Base-by-base conservation (phyloP, 2,113 vertebrate genomes). In the Strigops habroptila region DNA sequence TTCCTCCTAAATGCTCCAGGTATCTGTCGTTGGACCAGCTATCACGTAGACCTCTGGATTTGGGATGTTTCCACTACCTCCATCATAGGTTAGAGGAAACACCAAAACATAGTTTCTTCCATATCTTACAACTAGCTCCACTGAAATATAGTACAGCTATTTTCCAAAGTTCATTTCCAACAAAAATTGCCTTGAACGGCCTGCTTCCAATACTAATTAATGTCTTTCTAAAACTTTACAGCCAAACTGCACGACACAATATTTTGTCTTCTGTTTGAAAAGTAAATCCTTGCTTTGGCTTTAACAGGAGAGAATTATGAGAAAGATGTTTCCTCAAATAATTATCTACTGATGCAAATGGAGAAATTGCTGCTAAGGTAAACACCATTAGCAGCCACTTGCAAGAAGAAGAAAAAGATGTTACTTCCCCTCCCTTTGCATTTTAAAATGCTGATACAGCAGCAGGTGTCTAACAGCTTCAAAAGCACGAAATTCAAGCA, bases 361-460 rank as follows among this genome's bases (percentile, higher is more conserved):
- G 27, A 93, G 44, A 90, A 88, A 75, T 64, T 88, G 37, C 18
- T 67, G 8, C 30, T 60, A 67, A 88, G 51, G n/a, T 90, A 68
- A 82, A 71, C 16, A 57, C 48, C 6, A 74, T 69, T 46, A 68
- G 12, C 43, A 86, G 37, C 18, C 27, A n/a, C 27, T 77, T 86
- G 11, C 28, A 23, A 94, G 22, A 62, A 69, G 51, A 59, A 84
- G 24, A 69, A 82, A 91, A 93, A 93, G 51, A 28, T 24, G 5
- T 25, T 57, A 27, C 80, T 90, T 77, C 23, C 12, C 6, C 43
- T 81, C 31, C 14, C 31, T 81, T 80, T 43, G 5, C 35, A n/a
- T 93, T 88, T 95, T 88, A 81, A 95, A 90, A 88, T 44, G 75
- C 30, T 81, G 91, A 83, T 83, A 15, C 33, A 91, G 68, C 76